Percentiles rank a stretch among this genome's conserved stretches.
phyloP scores from a whole-genome alignment of 64 coral and sea anemone genomes.

The Montipora foliosa region DNA sequence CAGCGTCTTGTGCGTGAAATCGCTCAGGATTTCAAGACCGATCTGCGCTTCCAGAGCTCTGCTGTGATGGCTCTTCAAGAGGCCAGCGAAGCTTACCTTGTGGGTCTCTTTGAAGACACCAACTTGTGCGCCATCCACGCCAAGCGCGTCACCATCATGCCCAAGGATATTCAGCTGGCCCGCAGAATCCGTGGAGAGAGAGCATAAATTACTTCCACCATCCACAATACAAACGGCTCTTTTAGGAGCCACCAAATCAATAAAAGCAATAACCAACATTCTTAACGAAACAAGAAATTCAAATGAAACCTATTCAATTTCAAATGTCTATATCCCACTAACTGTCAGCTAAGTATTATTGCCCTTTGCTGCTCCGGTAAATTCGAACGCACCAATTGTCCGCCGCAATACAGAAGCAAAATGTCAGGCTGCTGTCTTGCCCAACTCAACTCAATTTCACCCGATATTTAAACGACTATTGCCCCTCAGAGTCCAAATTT shows the following conservation, averaged over 20 bases:
- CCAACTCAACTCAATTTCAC: too few relatives aligned
- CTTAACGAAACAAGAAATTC: too few relatives aligned
- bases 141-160: constrained; percentile 98
- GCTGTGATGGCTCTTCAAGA: too few relatives aligned
- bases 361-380: too few relatives aligned
- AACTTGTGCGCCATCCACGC: constrained; percentile 99
- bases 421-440: too few relatives aligned
- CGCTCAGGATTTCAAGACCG: constrained; percentile 95
- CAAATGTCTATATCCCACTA: too few relatives aligned
- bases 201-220: not conserved
- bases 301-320: too few relatives aligned
- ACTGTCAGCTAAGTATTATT: too few relatives aligned
- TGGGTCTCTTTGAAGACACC: constrained; percentile 97
- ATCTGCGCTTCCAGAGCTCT: constrained; percentile 62
- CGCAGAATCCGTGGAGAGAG: constrained; percentile 85
- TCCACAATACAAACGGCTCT: constrained; percentile 1
- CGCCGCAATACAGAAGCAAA: too few relatives aligned
- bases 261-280: constrained; percentile 14
- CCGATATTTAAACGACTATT: too few relatives aligned
- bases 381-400: too few relatives aligned
- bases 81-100: constrained; percentile 86
- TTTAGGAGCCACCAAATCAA: constrained; percentile 36
- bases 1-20: constrained; percentile 95
- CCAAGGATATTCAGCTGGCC: constrained; percentile 91
- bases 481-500: too few relatives aligned